phyloP scores from a whole-genome alignment of 1,140 invertebrate species.

The Cepaea nemoralis region DNA sequence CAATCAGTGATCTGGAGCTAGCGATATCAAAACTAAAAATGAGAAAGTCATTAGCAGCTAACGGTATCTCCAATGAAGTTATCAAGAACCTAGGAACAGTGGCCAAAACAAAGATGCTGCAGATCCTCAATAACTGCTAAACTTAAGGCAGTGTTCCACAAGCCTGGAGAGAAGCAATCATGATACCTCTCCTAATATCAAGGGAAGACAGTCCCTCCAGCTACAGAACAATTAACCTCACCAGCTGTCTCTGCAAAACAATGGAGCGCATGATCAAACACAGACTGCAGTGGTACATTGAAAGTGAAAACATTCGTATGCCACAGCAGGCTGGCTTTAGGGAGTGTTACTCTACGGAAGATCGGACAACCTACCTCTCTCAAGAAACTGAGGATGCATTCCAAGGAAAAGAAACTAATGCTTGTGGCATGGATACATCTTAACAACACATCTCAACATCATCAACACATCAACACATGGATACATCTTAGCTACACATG shows the following conservation, averaged over 20 bases:
- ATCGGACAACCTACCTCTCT: neutral
- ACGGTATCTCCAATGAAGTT: neutral
- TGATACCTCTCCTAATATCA: neutral
- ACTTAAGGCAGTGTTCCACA: neutral
- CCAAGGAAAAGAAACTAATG: neutral
- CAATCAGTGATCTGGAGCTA: neutral
- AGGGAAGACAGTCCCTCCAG: neutral
- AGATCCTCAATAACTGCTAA: neutral
- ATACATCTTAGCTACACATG: too few species aligned
- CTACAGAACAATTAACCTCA: neutral
- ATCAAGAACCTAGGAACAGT: neutral
- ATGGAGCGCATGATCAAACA: neutral
- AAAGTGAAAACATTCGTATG: neutral
- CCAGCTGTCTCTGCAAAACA: neutral
- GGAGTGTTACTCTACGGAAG: neutral
- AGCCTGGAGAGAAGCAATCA: neutral
- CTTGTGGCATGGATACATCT: neutral
- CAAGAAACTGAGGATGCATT: neutral
- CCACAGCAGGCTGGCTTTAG: neutral
- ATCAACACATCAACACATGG: too few species aligned
- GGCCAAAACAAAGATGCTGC: neutral
- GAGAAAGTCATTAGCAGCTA: neutral
- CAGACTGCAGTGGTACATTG: neutral
- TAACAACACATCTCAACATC: too few species aligned
- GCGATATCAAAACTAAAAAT: neutral